Conservation (phyloP, 2,113 vertebrate species). For the Stictonetta naevosa region DNA sequence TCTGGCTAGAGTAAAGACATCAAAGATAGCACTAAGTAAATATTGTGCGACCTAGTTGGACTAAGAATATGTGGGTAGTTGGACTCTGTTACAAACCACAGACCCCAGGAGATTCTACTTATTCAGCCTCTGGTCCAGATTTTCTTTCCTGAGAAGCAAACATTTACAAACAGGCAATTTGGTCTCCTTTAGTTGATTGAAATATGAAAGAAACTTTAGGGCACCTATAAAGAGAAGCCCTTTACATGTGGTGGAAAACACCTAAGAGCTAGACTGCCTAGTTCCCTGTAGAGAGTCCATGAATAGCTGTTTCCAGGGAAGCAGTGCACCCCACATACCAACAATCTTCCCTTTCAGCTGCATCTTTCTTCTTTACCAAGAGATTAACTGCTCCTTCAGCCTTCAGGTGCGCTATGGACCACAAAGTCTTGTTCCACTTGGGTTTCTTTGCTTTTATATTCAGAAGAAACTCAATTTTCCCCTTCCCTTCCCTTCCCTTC, state of each 20-base stretch:
- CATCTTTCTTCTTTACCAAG: neutral
- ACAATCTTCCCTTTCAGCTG: neutral
- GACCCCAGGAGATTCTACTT: neutral
- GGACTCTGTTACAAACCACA: neutral
- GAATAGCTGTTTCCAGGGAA: neutral
- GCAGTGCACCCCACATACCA: neutral
- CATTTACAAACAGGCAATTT: neutral
- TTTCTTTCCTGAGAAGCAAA: neutral
- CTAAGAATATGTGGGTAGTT: neutral
- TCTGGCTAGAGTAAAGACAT: neutral
- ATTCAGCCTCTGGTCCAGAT: neutral
- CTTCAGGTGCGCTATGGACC: neutral
- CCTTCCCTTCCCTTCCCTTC: no score
- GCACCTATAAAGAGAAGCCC: neutral
- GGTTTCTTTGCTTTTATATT: neutral
- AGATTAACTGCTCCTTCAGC: neutral
- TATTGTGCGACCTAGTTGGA: neutral
- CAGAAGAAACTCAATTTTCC: neutral
- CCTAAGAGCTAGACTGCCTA: neutral
- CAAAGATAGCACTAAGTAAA: neutral
- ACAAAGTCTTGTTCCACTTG: neutral
- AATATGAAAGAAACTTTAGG: neutral
- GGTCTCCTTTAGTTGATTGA: neutral
- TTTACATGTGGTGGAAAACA: neutral
- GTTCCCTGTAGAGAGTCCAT: neutral